phyloP scores from a whole-genome alignment of 2,797 vertebrate genomes.

The Gouania willdenowi region DNA sequence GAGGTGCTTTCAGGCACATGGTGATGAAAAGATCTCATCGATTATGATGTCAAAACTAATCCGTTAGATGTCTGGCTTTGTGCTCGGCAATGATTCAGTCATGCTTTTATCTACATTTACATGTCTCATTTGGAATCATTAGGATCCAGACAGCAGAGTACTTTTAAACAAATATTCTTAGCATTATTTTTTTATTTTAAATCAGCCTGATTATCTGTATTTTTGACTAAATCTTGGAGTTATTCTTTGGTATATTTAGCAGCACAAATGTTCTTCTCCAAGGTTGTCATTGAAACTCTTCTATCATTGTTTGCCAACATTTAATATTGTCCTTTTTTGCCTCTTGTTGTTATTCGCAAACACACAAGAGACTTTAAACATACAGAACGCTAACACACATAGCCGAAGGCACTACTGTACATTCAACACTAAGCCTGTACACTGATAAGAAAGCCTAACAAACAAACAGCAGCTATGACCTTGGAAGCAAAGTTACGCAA shows the following conservation, averaged over 20 bases:
- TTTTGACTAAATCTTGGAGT: too few species aligned
- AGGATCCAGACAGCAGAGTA: too few species aligned
- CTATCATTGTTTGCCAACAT: neutral
- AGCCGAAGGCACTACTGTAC: neutral
- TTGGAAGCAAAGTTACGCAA: constrained; percentile 25
- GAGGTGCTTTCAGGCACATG: constrained; percentile 21
- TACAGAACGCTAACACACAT: neutral
- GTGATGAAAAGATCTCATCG: constrained; percentile 37
- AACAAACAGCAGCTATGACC: constrained; percentile 33
- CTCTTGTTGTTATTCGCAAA: too few species aligned
- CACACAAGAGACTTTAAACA: too few species aligned
- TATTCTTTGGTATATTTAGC: too few species aligned
- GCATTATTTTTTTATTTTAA: too few species aligned
- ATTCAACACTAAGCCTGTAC: neutral
- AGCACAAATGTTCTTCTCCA: too few species aligned
- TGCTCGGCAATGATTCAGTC: constrained; percentile 30
- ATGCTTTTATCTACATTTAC: constrained; percentile 29
- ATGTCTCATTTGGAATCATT: too few species aligned
- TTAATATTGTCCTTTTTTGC: neutral
- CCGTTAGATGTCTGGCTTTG: constrained; percentile 28
- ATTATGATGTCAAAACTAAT: constrained; percentile 48
- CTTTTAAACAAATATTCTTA: too few species aligned
- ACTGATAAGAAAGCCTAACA: constrained; percentile 21
- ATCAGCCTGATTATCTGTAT: too few species aligned
- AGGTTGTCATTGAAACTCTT: too few species aligned